Percentiles rank a stretch among this genome's conserved stretches.
These are phyloP conservation scores for Tigriopus californicus DNA, from an alignment of 2,888 invertebrate genomes.

Conservation along the genomic window DNA sequence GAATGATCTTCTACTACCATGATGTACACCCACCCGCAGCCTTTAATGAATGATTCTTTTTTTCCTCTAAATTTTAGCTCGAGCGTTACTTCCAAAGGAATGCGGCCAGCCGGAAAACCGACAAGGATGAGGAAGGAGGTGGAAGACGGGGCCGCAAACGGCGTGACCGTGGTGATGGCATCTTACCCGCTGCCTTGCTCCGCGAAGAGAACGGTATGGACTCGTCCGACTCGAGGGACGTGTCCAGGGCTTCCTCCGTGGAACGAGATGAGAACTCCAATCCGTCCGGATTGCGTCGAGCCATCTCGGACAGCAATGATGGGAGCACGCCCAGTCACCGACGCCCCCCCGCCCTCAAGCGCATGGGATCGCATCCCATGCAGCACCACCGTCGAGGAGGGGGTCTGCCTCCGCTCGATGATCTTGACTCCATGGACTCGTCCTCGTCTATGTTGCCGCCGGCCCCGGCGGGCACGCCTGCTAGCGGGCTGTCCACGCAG, in stretches of 20 bases:
- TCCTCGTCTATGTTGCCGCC: too few species aligned
- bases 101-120: not conserved
- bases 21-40: too few species aligned
- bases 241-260: not conserved
- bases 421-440: too few species aligned
- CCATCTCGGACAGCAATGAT: not conserved
- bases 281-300: not conserved
- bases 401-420: not conserved
- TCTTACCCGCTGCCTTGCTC: not conserved
- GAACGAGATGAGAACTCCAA: not conserved
- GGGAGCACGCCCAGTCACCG: not conserved
- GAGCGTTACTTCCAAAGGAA: constrained; percentile 81
- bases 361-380: too few species aligned
- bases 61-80: constrained; percentile 33
- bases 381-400: not conserved
- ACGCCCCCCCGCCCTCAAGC: constrained; percentile 4
- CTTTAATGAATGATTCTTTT: too few species aligned
- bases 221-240: not conserved
- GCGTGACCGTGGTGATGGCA: constrained; percentile 18
- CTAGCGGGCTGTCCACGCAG: too few species aligned
- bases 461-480: too few species aligned
- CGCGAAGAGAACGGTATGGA: too few species aligned
- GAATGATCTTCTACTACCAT: too few species aligned
- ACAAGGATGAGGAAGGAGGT: not conserved
- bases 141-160: not conserved